Percentiles rank a stretch among this genome's conserved stretches.
These are phyloP conservation scores for Nemotelus nigrinus DNA, from an alignment of 2,888 invertebrate genomes.

Conservation along the genomic window DNA sequence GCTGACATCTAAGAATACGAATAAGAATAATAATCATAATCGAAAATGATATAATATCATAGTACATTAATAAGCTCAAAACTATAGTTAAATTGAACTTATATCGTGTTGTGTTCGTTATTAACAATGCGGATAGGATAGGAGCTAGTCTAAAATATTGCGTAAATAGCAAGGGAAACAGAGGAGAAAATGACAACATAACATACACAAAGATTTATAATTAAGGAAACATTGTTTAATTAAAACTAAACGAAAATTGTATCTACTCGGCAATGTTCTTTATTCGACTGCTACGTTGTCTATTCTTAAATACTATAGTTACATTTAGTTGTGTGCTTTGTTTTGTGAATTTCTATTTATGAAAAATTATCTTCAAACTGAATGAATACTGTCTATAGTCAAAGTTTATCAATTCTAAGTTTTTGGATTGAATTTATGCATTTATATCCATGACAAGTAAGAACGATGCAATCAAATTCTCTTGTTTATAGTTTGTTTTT, in stretches of 20 bases:
- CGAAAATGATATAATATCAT: slow-evolving; percentile 3
- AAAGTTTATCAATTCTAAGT: neutral
- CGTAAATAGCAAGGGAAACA: neutral
- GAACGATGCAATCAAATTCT: slow-evolving; percentile 16
- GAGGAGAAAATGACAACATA: neutral
- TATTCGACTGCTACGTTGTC: neutral
- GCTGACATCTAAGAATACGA: neutral
- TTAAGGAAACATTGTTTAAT: neutral
- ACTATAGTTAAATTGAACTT: slow-evolving; percentile 10
- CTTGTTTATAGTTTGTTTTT: slow-evolving; percentile 15
- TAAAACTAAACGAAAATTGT: neutral
- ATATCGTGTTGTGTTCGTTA: slow-evolving; percentile 19
- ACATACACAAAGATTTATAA: neutral
- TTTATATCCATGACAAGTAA: neutral
- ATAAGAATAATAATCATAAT: slow-evolving; percentile 17
- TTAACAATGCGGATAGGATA: slow-evolving; percentile 4
- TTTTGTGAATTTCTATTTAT: slow-evolving; percentile 11
- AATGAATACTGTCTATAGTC: neutral
- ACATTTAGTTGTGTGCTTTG: slow-evolving; percentile 14
- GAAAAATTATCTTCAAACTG: neutral
- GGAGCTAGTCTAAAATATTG: neutral
- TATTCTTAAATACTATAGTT: slow-evolving; percentile 13
- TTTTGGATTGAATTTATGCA: neutral
- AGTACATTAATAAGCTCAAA: neutral
- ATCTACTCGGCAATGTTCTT: slow-evolving; percentile 26